phyloP scores from a whole-genome alignment of 2,113 vertebrate genomes.

The Dasyurus viverrinus region DNA sequence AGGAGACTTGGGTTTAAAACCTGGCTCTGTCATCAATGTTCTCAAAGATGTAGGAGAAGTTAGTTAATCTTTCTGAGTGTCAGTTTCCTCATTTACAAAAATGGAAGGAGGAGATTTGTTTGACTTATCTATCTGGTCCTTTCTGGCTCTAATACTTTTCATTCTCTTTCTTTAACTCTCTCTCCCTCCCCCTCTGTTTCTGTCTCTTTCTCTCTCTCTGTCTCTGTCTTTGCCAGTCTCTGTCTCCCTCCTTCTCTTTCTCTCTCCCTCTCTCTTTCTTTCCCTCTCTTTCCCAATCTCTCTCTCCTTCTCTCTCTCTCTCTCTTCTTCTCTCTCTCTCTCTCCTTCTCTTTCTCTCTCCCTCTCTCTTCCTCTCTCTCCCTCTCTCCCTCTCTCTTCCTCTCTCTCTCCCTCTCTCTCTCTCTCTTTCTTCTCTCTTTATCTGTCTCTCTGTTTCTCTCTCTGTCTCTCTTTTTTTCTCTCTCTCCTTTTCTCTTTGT shows the following conservation, averaged over 20 bases:
- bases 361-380: not conserved
- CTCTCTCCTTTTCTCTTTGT: constrained; percentile 19
- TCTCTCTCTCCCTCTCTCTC: not conserved
- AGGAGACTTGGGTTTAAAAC: not conserved
- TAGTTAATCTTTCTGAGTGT: not conserved
- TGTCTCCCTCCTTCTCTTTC: not conserved
- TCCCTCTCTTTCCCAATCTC: not conserved
- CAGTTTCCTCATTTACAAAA: not conserved
- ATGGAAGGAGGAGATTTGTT: not conserved
- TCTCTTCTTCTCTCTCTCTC: too few species aligned
- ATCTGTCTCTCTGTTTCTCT: too few species aligned
- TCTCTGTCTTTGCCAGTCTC: too few species aligned
- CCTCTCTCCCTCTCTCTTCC: not conserved
- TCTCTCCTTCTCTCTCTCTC: not conserved
- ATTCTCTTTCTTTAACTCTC: not conserved
- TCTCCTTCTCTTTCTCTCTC: not conserved
- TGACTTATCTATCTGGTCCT: not conserved
- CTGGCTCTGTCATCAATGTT: too few species aligned
- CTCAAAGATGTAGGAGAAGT: not conserved
- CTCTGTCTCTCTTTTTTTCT: not conserved
- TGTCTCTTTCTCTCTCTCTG: not conserved
- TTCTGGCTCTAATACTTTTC: not conserved
- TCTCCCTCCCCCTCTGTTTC: constrained; percentile 24
- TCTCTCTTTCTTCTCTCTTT: not conserved
- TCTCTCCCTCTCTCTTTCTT: not conserved